Evolutionary conservation across 1,140 invertebrate genomes (phyloP).

Genomic region (Sarcophaga peregrina): DNA sequence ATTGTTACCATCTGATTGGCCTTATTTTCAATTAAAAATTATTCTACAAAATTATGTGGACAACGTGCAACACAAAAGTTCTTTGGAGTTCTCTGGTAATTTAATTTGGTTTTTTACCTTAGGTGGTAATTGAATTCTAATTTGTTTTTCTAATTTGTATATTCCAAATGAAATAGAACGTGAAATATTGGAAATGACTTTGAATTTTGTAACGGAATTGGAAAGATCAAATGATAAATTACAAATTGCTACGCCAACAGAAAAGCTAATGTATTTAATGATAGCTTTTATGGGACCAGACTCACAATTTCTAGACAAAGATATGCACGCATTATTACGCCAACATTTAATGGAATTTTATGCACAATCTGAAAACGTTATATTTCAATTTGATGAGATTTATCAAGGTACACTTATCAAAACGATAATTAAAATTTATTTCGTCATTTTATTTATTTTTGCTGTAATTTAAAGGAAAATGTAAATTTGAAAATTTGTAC

Average conservation of each 20-base stretch:
- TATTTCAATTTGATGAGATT: slow-evolving; percentile 57
- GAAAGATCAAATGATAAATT: slow-evolving; percentile 52
- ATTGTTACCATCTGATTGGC: slow-evolving; percentile 59
- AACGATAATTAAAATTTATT: not conserved
- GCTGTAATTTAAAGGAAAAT: slow-evolving; percentile 65
- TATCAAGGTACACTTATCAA: slow-evolving; percentile 51
- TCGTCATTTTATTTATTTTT: slow-evolving; percentile 1
- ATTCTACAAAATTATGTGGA: slow-evolving; percentile 61
- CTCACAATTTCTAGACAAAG: slow-evolving; percentile 56
- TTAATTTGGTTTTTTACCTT: not conserved
- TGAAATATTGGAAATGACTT: slow-evolving; percentile 58
- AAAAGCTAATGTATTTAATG: slow-evolving; percentile 65
- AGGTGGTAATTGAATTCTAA: not conserved
- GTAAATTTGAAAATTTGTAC: slow-evolving; percentile 78
- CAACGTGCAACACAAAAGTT: slow-evolving; percentile 57
- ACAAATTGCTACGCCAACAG: slow-evolving; percentile 56
- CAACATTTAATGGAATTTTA: slow-evolving; percentile 55
- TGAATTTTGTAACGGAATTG: slow-evolving; percentile 58
- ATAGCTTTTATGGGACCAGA: slow-evolving; percentile 62
- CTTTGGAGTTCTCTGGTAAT: slow-evolving; percentile 55
- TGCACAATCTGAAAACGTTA: slow-evolving; percentile 39
- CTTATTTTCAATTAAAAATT: slow-evolving; percentile 58
- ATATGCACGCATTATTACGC: slow-evolving; percentile 53
- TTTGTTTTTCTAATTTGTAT: slow-evolving; percentile 34
- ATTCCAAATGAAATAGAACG: slow-evolving; percentile 49